Conservation (phyloP, 2,888 invertebrate genomes). For the Ischnus inquisitorius region DNA sequence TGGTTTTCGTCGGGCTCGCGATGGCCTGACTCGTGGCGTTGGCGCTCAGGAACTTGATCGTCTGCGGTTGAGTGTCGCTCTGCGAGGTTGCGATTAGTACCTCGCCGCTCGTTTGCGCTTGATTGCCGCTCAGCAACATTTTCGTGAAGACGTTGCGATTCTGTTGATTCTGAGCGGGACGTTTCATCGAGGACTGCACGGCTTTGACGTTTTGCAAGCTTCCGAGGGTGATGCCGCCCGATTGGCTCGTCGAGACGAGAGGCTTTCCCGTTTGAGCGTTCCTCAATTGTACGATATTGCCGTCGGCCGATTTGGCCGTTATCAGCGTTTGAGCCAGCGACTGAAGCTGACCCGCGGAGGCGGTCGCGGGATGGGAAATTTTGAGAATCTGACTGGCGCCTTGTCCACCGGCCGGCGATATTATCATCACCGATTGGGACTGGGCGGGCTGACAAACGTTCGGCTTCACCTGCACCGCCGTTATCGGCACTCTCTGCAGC, state of each 20-base stretch:
- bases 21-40: constrained; percentile 77
- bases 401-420: constrained; percentile 83
- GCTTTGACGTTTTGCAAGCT: constrained; percentile 81
- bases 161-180: constrained; percentile 85
- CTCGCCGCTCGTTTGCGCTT: constrained; percentile 81
- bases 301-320: constrained; percentile 84
- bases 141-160: constrained; percentile 84
- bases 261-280: constrained; percentile 80
- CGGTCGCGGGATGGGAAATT: constrained; percentile 84
- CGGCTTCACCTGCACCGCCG: constrained; percentile 81
- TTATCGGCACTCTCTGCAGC: constrained; percentile 81
- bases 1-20: constrained; percentile 87
- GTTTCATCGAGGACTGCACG: constrained; percentile 79
- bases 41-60: constrained; percentile 82
- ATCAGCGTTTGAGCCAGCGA: constrained; percentile 84
- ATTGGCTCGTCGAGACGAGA: constrained; percentile 79
- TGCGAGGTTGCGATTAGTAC: constrained; percentile 83
- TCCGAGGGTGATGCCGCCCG: constrained; percentile 80
- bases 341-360: constrained; percentile 83
- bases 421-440: constrained; percentile 84
- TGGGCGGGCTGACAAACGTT: constrained; percentile 79
- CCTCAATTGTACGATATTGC: constrained; percentile 84
- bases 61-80: constrained; percentile 79
- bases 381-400: constrained; percentile 84
- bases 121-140: constrained; percentile 83